Conservation (phyloP, 2,888 invertebrate genomes). For the Cryptocephalus moraei region DNA sequence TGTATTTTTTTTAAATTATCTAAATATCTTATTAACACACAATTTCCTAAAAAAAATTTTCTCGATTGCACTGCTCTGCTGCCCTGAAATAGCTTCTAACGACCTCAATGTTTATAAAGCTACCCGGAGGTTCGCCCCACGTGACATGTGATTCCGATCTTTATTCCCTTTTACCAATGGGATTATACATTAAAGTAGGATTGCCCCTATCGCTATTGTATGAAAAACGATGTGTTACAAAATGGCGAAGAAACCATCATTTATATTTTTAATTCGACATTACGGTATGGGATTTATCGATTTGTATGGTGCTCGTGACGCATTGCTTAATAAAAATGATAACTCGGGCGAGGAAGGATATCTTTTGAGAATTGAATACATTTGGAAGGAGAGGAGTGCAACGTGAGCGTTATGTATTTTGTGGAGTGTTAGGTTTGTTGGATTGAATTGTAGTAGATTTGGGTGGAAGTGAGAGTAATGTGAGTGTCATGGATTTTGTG, state of each 20-base stretch:
- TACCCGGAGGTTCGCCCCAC: background rate
- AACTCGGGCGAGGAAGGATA: no score
- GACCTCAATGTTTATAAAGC: background rate
- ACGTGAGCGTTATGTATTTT: no score
- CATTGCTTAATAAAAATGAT: no score
- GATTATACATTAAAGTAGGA: background rate
- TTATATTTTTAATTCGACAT: conserved; percentile 1
- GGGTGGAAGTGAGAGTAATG: no score
- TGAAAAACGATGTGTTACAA: background rate
- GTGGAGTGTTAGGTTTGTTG: no score
- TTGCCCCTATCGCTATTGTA: background rate
- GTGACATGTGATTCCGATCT: background rate
- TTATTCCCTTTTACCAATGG: background rate
- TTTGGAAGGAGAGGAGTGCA: no score
- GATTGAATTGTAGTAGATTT: no score
- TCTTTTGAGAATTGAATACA: no score
- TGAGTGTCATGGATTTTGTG: no score
- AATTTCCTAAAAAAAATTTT: no score
- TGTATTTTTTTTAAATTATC: no score
- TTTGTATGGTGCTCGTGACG: background rate
- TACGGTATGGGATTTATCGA: conserved; percentile 1
- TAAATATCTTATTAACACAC: no score
- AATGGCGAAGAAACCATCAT: background rate
- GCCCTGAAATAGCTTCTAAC: background rate
- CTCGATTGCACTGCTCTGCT: background rate